Percentiles rank a stretch among this genome's conserved stretches.
phyloP scores from a whole-genome alignment of 2,797 vertebrate genomes.

The Coranthus polyacanthus region DNA sequence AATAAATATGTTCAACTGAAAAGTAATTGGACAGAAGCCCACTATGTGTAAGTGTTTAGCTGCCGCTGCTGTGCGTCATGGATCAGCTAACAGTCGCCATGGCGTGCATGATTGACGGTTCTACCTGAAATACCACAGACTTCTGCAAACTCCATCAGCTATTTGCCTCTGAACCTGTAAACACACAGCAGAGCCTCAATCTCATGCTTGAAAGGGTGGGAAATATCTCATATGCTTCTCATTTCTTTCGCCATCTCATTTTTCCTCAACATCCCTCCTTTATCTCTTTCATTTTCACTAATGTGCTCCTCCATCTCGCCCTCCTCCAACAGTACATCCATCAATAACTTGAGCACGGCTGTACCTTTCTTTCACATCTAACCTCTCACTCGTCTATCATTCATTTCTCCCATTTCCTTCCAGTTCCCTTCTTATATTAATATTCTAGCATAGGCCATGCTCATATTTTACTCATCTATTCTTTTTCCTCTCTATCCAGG shows the following conservation, averaged over 20 bases:
- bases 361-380: conserved; percentile 23
- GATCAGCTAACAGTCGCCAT: conserved; percentile 7
- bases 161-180: conserved; percentile 19
- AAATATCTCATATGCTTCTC: conserved; percentile 43
- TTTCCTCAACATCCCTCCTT: conserved; percentile 4
- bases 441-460: conserved; percentile 3
- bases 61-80: background rate
- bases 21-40: too few species aligned
- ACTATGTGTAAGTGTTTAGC: background rate
- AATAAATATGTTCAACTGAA: too few species aligned
- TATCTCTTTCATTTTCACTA: conserved; percentile 55
- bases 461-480: conserved; percentile 5
- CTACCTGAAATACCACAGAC: conserved; percentile 14
- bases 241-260: conserved; percentile 7
- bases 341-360: conserved; percentile 43
- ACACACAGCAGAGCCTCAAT: conserved; percentile 39
- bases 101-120: conserved; percentile 4
- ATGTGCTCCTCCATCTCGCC: conserved; percentile 58
- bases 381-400: conserved; percentile 20
- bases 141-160: conserved; percentile 17
- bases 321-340: conserved; percentile 45
- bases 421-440: conserved; percentile 25
- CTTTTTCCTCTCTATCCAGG: conserved; percentile 2
- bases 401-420: conserved; percentile 36
- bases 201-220: conserved; percentile 52